phyloP scores from a whole-genome alignment of 2,113 vertebrate genomes.

The Sialia sialis region DNA sequence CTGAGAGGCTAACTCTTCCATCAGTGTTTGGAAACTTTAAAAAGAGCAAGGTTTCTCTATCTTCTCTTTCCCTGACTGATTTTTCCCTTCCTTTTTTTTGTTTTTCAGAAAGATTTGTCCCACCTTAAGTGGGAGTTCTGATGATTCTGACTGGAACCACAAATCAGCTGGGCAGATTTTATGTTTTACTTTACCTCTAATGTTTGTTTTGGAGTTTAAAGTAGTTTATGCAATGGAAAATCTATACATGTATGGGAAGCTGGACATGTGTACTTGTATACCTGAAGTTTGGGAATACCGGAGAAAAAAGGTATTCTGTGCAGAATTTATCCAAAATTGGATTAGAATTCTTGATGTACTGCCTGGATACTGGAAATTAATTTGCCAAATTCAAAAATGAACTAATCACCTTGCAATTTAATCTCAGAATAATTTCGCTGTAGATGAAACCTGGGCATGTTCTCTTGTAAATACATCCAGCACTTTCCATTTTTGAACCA shows the following conservation, averaged over 20 bases:
- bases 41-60: not conserved
- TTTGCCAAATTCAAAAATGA: conserved; percentile 8
- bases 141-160: not conserved
- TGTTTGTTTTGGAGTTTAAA: not conserved
- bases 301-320: not conserved
- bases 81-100: not conserved
- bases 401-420: not conserved
- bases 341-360: not conserved
- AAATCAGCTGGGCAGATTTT: not conserved
- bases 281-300: not conserved
- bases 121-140: not conserved
- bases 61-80: not conserved
- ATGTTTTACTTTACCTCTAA: not conserved
- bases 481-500: not conserved
- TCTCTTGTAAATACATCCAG: not conserved
- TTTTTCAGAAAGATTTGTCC: not conserved
- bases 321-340: not conserved
- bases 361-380: not conserved
- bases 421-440: not conserved
- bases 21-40: not conserved
- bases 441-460: not conserved
- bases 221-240: not conserved
- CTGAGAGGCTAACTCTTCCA: not conserved
- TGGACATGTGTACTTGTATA: not conserved
- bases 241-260: not conserved